These are phyloP conservation scores for Phataginus tetradactyla DNA, from an alignment of 2,797 vertebrate genomes.

Conservation along the genomic window DNA sequence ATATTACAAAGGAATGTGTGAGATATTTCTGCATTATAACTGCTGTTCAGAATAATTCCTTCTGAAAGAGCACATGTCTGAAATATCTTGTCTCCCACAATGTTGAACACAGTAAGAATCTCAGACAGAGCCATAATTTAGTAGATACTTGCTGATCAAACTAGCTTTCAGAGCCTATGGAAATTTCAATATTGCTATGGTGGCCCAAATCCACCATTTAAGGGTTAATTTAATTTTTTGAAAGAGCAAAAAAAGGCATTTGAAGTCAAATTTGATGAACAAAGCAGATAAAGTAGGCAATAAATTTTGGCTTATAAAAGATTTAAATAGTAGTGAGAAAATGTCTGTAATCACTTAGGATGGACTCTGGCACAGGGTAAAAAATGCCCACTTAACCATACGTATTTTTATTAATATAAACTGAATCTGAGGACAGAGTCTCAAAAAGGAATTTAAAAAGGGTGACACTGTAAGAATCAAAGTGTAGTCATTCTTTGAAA, in stretches of 20 bases:
- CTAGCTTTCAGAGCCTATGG: background rate
- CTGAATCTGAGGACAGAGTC: background rate
- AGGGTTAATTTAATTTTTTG: background rate
- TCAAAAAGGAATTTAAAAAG: slow-evolving; percentile 10
- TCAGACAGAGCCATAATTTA: background rate
- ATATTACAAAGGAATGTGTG: slow-evolving; percentile 1
- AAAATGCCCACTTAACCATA: background rate
- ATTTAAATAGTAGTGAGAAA: background rate
- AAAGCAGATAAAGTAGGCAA: background rate
- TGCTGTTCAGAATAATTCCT: slow-evolving; percentile 38
- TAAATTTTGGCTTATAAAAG: background rate
- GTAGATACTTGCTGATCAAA: background rate
- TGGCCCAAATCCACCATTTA: background rate
- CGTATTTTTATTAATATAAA: background rate
- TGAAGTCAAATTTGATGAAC: background rate
- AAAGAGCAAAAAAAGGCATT: slow-evolving; percentile 30
- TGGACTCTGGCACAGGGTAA: background rate
- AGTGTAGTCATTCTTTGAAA: background rate
- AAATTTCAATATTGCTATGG: background rate
- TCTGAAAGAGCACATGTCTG: slow-evolving; percentile 9
- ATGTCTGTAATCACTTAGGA: background rate
- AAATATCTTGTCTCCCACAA: background rate
- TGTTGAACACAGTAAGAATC: background rate
- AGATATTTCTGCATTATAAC: slow-evolving; percentile 33
- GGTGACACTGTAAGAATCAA: background rate